phyloP scores from a whole-genome alignment of 2,888 invertebrate genomes.

The Celastrina argiolus region DNA sequence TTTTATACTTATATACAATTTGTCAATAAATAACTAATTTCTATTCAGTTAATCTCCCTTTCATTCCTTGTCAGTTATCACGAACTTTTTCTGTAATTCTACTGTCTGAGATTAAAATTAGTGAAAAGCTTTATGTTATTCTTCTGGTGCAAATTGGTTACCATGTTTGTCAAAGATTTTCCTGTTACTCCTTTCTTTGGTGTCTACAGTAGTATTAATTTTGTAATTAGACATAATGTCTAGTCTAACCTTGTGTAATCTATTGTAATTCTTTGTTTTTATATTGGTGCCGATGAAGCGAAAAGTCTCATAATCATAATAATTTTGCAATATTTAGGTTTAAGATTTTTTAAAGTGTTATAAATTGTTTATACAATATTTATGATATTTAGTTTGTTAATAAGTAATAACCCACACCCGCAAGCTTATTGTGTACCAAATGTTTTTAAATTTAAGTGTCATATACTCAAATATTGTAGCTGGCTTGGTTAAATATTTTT shows the following conservation, averaged over 20 bases:
- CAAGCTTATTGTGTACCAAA: conserved; percentile 12
- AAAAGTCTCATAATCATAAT: conserved; percentile 5
- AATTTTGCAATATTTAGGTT: conserved; percentile 15
- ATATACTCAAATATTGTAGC: conserved; percentile 13
- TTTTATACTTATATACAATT: no score
- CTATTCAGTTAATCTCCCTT: no score
- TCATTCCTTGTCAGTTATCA: no score
- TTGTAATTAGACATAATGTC: conserved; percentile 8
- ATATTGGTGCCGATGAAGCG: neutral
- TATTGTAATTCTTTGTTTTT: neutral
- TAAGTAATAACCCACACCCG: neutral
- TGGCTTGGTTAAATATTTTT: conserved; percentile 6
- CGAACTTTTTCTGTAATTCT: no score
- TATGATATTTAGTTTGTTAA: conserved; percentile 4
- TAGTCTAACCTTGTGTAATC: neutral
- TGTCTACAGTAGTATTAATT: neutral
- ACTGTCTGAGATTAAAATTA: neutral
- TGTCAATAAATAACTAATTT: no score
- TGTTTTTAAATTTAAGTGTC: conserved; percentile 16
- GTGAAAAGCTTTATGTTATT: neutral
- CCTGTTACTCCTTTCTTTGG: neutral
- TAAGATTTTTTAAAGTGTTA: conserved; percentile 9
- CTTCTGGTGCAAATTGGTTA: neutral
- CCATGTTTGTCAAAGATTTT: neutral
- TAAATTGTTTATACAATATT: neutral